Evolutionary conservation across 2,888 invertebrate genomes (phyloP).

Genomic region (Eristalis pertinax): DNA sequence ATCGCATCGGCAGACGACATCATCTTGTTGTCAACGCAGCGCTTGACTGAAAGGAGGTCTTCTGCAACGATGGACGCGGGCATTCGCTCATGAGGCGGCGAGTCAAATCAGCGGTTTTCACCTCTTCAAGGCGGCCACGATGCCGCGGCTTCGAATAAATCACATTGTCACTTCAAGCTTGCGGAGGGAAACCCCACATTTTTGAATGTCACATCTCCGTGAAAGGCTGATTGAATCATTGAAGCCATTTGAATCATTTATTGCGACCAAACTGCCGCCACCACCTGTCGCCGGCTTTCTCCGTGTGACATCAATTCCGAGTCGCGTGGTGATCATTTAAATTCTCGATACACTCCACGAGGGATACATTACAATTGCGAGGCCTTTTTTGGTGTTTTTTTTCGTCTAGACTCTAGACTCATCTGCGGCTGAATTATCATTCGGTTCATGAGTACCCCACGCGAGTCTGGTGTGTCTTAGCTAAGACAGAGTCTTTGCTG

Average conservation of each 20-base stretch:
- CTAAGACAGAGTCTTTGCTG: neutral
- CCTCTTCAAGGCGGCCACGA: too few relatives aligned
- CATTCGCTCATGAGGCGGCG: too few relatives aligned
- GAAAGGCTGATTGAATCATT: constrained; percentile 5
- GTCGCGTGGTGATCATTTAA: constrained; percentile 1
- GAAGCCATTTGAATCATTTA: neutral
- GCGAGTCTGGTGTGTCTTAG: too few relatives aligned
- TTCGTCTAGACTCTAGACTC: neutral
- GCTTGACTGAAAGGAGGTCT: too few relatives aligned
- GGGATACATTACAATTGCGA: constrained; percentile 10
- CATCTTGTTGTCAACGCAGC: too few relatives aligned
- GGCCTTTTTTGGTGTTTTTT: neutral
- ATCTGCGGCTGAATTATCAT: neutral
- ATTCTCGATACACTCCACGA: neutral
- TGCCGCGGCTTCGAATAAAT: neutral
- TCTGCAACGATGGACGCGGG: too few relatives aligned
- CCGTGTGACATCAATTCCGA: neutral
- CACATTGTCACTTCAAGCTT: neutral
- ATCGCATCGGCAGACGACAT: too few relatives aligned
- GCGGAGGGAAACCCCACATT: neutral
- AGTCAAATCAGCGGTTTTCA: too few relatives aligned
- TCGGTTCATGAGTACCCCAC: neutral
- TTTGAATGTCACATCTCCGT: neutral
- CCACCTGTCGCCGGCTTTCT: constrained; percentile 9
- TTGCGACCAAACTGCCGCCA: neutral